Base-by-base conservation (phyloP, 2,113 vertebrate genomes). In the Eurypyga helias region DNA sequence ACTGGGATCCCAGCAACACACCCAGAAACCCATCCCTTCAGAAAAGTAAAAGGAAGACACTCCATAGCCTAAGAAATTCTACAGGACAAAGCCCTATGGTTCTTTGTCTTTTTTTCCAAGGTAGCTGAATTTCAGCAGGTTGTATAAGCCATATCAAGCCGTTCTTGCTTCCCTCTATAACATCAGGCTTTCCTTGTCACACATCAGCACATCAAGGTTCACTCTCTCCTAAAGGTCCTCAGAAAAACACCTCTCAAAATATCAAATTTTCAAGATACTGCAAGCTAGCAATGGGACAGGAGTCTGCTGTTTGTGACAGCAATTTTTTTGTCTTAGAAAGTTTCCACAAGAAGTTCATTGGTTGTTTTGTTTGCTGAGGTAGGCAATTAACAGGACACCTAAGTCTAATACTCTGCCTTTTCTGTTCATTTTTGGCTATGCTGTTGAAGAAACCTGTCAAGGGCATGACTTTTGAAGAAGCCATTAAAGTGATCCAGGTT, bases 401-500 rank as follows among this genome's bases (percentile, higher is more conserved):
- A 54, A 67, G 20, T 80, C 51, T 85, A 33, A 43, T 23, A 33
- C 52, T 83, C 49, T 60, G 3, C 38, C 87, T 48, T 89, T 18
- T n/a, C 38, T 13, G 3, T 66, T 67, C 36, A 7, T 66, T 91
- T 71, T 65, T 84, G 66, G 9, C 65, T 79, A 41, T 66, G 60
- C 62, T 55, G 13, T 45, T 98, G 97, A 96, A 97, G 95, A 48
- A 67, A 46, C 7, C 41, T 2, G 2, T 57, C 14, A 91, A 72
- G 46, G 11, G 28, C 10, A 90, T 99, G 67, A 78, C 98, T 5
- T 5, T 98, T 3, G 98, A 98, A 31, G 98, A 98, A 61, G 98
- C 97, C 2, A 18, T 98, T 33, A 96, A 84, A 54, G 0, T 97
- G 14, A 98, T 99, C 77, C 99, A 99, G 91, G 71, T 98, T 18